These are phyloP conservation scores for Cervus canadensis DNA, from an alignment of 2,113 vertebrate genomes.

Conservation along the genomic window DNA sequence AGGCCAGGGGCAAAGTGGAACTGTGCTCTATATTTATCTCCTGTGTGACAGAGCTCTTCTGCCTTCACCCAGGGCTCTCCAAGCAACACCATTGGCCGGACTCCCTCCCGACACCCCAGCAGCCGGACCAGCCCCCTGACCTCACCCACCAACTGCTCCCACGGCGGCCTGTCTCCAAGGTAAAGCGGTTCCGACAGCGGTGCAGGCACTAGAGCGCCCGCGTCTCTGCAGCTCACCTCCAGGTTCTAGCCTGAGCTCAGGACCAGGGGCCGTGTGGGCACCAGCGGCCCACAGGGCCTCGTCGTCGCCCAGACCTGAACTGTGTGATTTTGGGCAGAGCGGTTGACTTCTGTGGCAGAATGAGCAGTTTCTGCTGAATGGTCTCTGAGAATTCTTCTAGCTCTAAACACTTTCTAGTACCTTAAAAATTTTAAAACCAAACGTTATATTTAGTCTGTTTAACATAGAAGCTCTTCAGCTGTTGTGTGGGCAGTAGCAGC, in stretches of 20 bases:
- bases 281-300: neutral
- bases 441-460: neutral
- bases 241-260: neutral
- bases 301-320: neutral
- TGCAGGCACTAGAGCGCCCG: neutral
- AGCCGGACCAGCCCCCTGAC: slow-evolving; percentile 96
- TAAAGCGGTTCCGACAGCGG: slow-evolving; percentile 72
- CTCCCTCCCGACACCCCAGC: slow-evolving; percentile 90
- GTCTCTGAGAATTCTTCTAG: neutral
- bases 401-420: neutral
- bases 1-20: neutral
- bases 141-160: slow-evolving; percentile 97
- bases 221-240: neutral
- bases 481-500: neutral
- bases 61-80: slow-evolving; percentile 89
- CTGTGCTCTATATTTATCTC: neutral
- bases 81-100: slow-evolving; percentile 94
- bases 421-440: neutral
- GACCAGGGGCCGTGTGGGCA: neutral
- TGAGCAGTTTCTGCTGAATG: neutral
- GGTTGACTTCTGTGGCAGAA: neutral
- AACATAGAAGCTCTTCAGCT: neutral
- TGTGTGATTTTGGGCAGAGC: neutral
- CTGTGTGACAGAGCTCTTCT: slow-evolving; percentile 48
- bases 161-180: slow-evolving; percentile 98